Evolutionary conservation across 2,888 invertebrate species (phyloP).

Genomic region (Acanthacorydalis orientalis): DNA sequence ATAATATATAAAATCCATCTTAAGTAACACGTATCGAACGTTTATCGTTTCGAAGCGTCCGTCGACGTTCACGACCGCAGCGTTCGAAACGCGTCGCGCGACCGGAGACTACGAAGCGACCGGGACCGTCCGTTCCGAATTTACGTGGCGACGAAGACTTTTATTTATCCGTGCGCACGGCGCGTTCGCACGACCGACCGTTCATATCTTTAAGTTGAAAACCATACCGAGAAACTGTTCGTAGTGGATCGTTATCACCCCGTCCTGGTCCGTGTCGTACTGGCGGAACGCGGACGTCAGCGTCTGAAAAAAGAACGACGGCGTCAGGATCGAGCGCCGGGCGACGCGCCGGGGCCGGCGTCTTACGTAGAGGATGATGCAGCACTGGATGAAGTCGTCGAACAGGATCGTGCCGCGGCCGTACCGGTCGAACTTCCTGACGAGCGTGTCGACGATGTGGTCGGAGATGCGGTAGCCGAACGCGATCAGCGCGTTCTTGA

Average conservation of each 20-base stretch:
- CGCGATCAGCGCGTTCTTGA: constrained; percentile 76
- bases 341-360: constrained; percentile 8
- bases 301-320: constrained; percentile 44
- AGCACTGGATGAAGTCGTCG: constrained; percentile 97
- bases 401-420: constrained; percentile 85
- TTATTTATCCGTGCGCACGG: too few species aligned
- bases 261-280: constrained; percentile 82
- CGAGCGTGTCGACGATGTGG: constrained; percentile 57
- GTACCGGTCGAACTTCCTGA: constrained; percentile 86
- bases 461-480: constrained; percentile 85
- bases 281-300: constrained; percentile 76
- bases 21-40: too few species aligned
- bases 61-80: too few species aligned
- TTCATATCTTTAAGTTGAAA: constrained; percentile 53
- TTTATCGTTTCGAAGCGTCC: too few species aligned
- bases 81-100: too few species aligned
- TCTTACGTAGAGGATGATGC: constrained; percentile 82
- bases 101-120: too few species aligned
- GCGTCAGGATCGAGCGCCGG: constrained; percentile 7
- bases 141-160: too few species aligned
- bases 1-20: too few species aligned
- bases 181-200: constrained; percentile 22
- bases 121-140: too few species aligned
- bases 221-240: constrained; percentile 93
- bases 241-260: constrained; percentile 88